A percentile compares a stretch with the other conserved stretches of the same genome.
Conservation (phyloP, 2,888 invertebrate species). For the Lepeophtheirus nordmannii region DNA sequence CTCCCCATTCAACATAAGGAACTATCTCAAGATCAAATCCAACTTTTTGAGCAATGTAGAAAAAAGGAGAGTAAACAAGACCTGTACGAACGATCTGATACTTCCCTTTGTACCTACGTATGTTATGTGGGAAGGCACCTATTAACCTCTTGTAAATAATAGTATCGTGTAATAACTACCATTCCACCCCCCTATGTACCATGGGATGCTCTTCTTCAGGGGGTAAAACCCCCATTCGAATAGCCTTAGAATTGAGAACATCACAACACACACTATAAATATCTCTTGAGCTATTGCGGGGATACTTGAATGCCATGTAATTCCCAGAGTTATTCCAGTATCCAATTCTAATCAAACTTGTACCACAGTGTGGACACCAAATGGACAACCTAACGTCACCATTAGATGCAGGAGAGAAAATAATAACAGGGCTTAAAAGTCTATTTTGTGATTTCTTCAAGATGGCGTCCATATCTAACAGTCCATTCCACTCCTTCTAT, state of each 20-base stretch:
- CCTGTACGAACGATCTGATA: background rate
- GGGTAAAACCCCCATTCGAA: background rate
- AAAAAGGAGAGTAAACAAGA: background rate
- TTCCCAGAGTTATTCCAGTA: background rate
- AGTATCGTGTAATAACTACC: background rate
- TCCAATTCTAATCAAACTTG: background rate
- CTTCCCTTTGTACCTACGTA: background rate
- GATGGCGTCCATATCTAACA: too few species aligned
- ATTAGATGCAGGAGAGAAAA: background rate
- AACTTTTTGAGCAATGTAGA: background rate
- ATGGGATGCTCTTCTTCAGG: slow-evolving; percentile 3
- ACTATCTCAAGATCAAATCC: background rate
- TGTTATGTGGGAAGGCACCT: too few species aligned
- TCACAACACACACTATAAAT: background rate
- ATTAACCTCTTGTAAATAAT: too few species aligned
- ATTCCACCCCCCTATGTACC: background rate
- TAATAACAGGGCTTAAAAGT: background rate
- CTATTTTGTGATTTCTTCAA: too few species aligned
- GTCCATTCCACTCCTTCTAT: too few species aligned
- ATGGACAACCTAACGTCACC: background rate
- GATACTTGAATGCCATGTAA: background rate
- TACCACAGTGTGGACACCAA: background rate
- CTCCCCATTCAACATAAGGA: background rate
- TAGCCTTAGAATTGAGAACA: background rate
- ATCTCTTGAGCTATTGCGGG: background rate